Percentiles rank a stretch among this genome's conserved stretches.
Conservation (phyloP, 92 coral and sea anemone genomes). For the Chrysogorgia sp. region DNA sequence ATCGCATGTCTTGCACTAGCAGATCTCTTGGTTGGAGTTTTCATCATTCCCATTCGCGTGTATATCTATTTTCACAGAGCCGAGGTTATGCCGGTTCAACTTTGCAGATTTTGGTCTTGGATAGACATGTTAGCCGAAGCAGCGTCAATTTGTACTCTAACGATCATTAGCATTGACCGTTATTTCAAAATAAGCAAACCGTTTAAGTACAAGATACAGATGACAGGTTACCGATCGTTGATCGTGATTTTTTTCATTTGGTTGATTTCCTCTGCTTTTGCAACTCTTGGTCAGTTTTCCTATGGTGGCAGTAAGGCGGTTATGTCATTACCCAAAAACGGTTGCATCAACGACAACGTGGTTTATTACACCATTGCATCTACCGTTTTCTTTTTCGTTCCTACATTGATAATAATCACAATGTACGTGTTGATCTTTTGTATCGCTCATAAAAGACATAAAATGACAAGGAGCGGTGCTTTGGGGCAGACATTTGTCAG, state of each 20-base stretch:
- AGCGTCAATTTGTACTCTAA: slow-evolving; percentile 43
- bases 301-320: slow-evolving; percentile 28
- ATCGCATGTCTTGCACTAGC: slow-evolving; percentile 89
- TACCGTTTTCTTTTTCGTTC: slow-evolving; percentile 39
- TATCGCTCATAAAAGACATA: slow-evolving; percentile 29
- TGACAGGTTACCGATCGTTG: slow-evolving; percentile 12
- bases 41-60: slow-evolving; percentile 47
- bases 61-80: not conserved
- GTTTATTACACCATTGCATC: slow-evolving; percentile 31
- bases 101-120: slow-evolving; percentile 51
- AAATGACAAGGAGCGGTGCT: slow-evolving; percentile 29
- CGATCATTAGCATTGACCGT: slow-evolving; percentile 49
- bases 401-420: slow-evolving; percentile 15
- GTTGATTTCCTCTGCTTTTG: slow-evolving; percentile 37
- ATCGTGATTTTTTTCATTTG: slow-evolving; percentile 28
- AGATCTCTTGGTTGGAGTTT: slow-evolving; percentile 78
- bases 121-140: slow-evolving; percentile 27
- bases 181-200: slow-evolving; percentile 21
- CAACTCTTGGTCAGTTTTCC: slow-evolving; percentile 30
- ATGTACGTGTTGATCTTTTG: slow-evolving; percentile 36
- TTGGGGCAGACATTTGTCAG: slow-evolving; percentile 29
- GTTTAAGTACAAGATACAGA: slow-evolving; percentile 31
- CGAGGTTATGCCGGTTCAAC: slow-evolving; percentile 13
- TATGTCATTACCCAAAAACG: slow-evolving; percentile 25
- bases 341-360: slow-evolving; percentile 42